Evolutionary conservation across 1,140 invertebrate species (phyloP).

Genomic region (Drosophila lacertosa): DNA sequence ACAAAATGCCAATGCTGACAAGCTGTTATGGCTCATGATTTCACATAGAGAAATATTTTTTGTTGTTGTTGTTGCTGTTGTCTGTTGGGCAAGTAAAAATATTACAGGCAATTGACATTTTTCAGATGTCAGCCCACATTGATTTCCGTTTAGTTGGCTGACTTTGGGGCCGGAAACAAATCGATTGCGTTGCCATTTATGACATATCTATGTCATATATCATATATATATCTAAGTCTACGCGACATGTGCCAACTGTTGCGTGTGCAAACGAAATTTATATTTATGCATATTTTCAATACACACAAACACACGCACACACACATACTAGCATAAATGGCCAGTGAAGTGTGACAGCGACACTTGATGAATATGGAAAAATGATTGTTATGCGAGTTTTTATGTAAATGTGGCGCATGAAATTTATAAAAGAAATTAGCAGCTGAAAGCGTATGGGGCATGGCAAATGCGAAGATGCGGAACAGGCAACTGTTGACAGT

Average conservation of each 20-base stretch:
- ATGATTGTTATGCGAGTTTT: slow-evolving; percentile 58
- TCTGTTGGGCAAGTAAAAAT: slow-evolving; percentile 8
- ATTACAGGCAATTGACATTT: slow-evolving; percentile 49
- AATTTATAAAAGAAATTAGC: slow-evolving; percentile 80
- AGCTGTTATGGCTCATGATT: slow-evolving; percentile 39
- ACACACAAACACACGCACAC: background rate
- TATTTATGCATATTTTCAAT: slow-evolving; percentile 9
- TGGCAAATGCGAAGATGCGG: background rate
- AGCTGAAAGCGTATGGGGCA: slow-evolving; percentile 39
- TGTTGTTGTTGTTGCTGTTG: slow-evolving; percentile 17
- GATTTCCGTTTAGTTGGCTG: slow-evolving; percentile 51
- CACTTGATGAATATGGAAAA: slow-evolving; percentile 42
- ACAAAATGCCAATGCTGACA: slow-evolving; percentile 20
- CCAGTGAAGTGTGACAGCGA: slow-evolving; percentile 15
- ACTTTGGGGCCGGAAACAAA: slow-evolving; percentile 47
- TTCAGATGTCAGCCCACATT: slow-evolving; percentile 50
- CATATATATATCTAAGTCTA: slow-evolving; percentile 24
- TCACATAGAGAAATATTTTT: slow-evolving; percentile 11
- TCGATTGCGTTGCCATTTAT: slow-evolving; percentile 49
- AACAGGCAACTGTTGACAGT: slow-evolving; percentile 73
- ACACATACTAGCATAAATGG: background rate
- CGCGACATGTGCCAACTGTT: slow-evolving; percentile 62
- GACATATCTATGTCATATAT: slow-evolving; percentile 51
- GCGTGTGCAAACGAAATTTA: slow-evolving; percentile 34
- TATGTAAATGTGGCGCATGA: slow-evolving; percentile 69